Evolutionary conservation across 2,888 invertebrate genomes (phyloP).

Genomic region (Aethes cnicana): DNA sequence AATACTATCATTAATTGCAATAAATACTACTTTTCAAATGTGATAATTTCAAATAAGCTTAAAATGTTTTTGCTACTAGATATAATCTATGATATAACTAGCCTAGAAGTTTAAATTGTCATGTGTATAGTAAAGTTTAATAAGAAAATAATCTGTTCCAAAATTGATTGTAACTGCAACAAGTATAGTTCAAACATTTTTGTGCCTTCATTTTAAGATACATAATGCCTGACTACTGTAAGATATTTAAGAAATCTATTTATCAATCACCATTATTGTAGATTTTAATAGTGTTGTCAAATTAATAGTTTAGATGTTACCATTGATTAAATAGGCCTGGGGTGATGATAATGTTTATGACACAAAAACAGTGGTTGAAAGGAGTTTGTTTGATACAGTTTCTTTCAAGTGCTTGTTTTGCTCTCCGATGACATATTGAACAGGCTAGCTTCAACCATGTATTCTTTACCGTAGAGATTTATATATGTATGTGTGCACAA

Average conservation of each 20-base stretch:
- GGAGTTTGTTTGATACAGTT: too few species aligned
- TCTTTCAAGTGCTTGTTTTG: too few species aligned
- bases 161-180: slow-evolving; percentile 5
- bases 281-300: slow-evolving; percentile 13
- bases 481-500: too few species aligned
- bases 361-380: too few species aligned
- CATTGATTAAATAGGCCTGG: slow-evolving; percentile 7
- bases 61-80: neutral
- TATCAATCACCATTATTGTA: slow-evolving; percentile 13
- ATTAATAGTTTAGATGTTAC: slow-evolving; percentile 23
- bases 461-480: too few species aligned
- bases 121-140: neutral
- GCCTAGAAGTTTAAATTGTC: neutral
- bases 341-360: neutral
- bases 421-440: too few species aligned
- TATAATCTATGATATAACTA: neutral
- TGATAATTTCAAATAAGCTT: too few species aligned
- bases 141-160: slow-evolving; percentile 14
- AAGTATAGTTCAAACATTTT: slow-evolving; percentile 26
- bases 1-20: too few species aligned
- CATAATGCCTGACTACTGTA: neutral
- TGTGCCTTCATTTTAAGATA: slow-evolving; percentile 24
- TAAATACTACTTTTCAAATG: too few species aligned
- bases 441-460: too few species aligned
- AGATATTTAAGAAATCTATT: slow-evolving; percentile 14